These are phyloP conservation scores for Camelus dromedarius DNA, from an alignment of 2,113 vertebrate genomes.

Conservation along the genomic window DNA sequence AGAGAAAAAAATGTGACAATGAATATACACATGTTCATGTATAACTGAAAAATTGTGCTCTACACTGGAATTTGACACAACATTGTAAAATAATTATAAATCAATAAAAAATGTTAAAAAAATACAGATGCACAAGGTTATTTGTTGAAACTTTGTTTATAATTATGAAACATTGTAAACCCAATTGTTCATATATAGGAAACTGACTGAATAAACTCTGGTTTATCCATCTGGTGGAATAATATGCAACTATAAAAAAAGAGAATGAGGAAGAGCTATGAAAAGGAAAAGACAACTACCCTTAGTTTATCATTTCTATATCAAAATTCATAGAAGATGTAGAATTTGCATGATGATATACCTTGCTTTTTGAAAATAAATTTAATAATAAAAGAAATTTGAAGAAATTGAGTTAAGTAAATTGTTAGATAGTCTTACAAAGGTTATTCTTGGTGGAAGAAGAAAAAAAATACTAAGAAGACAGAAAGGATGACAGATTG, in stretches of 20 bases:
- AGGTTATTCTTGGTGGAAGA: not conserved
- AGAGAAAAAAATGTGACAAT: too few relatives aligned
- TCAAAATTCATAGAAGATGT: not conserved
- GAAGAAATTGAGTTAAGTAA: not conserved
- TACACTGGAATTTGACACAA: too few relatives aligned
- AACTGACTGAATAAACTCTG: not conserved
- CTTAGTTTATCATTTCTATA: not conserved
- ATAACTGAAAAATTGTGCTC: too few relatives aligned
- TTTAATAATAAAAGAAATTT: not conserved
- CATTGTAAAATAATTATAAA: too few relatives aligned
- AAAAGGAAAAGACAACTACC: not conserved
- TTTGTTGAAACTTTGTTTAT: not conserved
- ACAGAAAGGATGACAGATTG: not conserved
- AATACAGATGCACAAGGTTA: not conserved
- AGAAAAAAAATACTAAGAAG: conserved; percentile 15
- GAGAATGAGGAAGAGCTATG: not conserved
- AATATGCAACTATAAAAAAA: not conserved
- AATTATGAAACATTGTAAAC: conserved; percentile 24
- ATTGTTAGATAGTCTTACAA: not conserved
- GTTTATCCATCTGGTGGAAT: not conserved
- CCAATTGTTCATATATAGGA: not conserved
- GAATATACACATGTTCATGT: too few relatives aligned
- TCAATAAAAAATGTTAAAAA: not conserved
- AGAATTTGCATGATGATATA: not conserved
- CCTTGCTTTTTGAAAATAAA: not conserved